A percentile compares a stretch with the other conserved stretches of the same genome.
Evolutionary conservation across 2,888 invertebrate species (phyloP).

Genomic region (Aricia artaxerxes): DNA sequence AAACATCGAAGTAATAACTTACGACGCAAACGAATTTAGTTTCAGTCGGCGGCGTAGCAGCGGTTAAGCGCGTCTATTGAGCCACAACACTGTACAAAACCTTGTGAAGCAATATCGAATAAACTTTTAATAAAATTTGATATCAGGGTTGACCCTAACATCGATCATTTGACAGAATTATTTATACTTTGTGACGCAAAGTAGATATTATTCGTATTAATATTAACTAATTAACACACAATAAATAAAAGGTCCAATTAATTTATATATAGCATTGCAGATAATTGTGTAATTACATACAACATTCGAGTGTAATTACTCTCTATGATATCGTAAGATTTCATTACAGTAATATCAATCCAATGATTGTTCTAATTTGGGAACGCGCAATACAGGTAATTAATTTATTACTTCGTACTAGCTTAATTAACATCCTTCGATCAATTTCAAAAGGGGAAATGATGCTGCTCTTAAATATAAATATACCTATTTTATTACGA

Average conservation of each 20-base stretch:
- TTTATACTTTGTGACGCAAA: not conserved
- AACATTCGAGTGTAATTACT: not conserved
- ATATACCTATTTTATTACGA: not conserved
- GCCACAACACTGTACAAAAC: not conserved
- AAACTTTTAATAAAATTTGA: not conserved
- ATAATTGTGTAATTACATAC: not conserved
- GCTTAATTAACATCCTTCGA: not conserved
- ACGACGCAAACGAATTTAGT: constrained; percentile 15
- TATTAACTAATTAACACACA: not conserved
- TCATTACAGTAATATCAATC: not conserved
- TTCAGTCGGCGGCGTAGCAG: constrained; percentile 28
- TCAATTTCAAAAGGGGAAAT: not conserved
- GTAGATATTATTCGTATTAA: not conserved
- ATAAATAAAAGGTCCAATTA: not conserved
- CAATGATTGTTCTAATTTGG: not conserved
- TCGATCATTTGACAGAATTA: not conserved
- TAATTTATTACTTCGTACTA: not conserved
- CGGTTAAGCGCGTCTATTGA: not conserved
- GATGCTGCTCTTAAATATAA: not conserved
- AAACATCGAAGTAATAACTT: constrained; percentile 19
- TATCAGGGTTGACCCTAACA: not conserved
- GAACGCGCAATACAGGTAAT: not conserved
- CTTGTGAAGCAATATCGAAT: not conserved
- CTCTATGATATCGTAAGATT: not conserved
- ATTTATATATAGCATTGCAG: not conserved